Percentiles rank a stretch among this genome's conserved stretches.
These are phyloP conservation scores for Brachyistius frenatus DNA, from an alignment of 2,113 vertebrate species.

Conservation along the genomic window DNA sequence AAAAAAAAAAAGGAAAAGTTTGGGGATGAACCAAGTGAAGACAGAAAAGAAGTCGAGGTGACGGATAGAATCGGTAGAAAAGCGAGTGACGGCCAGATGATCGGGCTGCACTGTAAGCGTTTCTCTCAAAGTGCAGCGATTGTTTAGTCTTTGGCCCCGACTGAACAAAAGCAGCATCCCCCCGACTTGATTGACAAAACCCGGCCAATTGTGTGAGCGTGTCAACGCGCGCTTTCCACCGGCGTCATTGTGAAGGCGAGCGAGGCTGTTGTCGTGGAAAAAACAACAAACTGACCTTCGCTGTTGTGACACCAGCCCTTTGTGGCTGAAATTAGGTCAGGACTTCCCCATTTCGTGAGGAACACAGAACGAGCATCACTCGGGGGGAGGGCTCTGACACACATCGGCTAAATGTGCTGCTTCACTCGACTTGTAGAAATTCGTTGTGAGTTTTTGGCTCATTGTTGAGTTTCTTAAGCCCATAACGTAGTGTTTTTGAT, in stretches of 20 bases:
- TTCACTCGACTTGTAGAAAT: too few species aligned
- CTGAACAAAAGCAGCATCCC: constrained; percentile 71
- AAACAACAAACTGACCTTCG: constrained; percentile 46
- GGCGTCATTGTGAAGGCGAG: constrained; percentile 50
- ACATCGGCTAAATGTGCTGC: too few species aligned
- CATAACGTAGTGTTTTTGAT: too few species aligned
- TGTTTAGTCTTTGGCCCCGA: constrained; percentile 52
- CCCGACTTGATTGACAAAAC: constrained; percentile 60
- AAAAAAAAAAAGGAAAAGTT: background rate
- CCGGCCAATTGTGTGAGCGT: constrained; percentile 74
- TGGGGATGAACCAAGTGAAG: background rate
- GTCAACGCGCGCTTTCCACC: constrained; percentile 74
- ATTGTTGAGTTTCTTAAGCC: too few species aligned
- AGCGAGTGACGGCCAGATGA: constrained; percentile 32
- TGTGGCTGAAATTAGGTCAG: constrained; percentile 48
- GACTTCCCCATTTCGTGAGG: background rate
- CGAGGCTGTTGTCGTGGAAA: constrained; percentile 32
- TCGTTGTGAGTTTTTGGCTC: too few species aligned
- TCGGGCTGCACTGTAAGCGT: constrained; percentile 61
- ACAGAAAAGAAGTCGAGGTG: constrained; percentile 11
- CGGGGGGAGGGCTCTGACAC: background rate
- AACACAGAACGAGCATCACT: constrained; percentile 1
- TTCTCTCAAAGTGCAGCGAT: constrained; percentile 64
- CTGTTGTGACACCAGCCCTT: constrained; percentile 28
- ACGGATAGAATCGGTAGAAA: background rate